phyloP scores from a whole-genome alignment of 2,113 vertebrate species.

The Vulpes vulpes region DNA sequence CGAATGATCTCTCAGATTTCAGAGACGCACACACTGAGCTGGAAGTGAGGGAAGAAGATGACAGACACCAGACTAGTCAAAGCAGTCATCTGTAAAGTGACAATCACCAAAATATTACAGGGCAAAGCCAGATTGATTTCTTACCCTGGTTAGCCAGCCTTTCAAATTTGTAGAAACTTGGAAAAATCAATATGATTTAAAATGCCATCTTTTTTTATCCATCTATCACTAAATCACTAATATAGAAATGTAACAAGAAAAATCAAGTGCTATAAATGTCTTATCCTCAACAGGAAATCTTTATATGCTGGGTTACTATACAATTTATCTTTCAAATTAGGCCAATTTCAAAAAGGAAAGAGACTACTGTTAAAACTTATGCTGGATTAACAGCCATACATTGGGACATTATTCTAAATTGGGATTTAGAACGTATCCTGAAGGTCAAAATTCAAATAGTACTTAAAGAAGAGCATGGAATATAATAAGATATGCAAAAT shows the following conservation, averaged over 20 bases:
- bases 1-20: background rate
- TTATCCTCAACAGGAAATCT: background rate
- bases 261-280: background rate
- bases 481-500: constrained; percentile 48
- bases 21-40: background rate
- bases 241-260: constrained; percentile 11
- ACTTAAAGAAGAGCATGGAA: constrained; percentile 58
- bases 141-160: background rate
- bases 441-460: background rate
- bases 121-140: background rate
- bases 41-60: background rate
- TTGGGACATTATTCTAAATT: background rate
- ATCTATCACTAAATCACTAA: background rate
- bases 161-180: background rate
- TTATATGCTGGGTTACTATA: background rate
- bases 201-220: background rate
- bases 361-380: background rate
- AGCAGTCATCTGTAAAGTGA: background rate
- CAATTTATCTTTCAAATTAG: background rate
- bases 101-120: background rate
- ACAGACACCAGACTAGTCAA: background rate
- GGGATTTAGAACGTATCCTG: background rate
- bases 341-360: constrained; percentile 7
- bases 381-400: background rate
- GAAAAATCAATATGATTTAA: background rate